Base-by-base conservation (phyloP, 2,113 vertebrate species). In the Girardinichthys multiradiatus region DNA sequence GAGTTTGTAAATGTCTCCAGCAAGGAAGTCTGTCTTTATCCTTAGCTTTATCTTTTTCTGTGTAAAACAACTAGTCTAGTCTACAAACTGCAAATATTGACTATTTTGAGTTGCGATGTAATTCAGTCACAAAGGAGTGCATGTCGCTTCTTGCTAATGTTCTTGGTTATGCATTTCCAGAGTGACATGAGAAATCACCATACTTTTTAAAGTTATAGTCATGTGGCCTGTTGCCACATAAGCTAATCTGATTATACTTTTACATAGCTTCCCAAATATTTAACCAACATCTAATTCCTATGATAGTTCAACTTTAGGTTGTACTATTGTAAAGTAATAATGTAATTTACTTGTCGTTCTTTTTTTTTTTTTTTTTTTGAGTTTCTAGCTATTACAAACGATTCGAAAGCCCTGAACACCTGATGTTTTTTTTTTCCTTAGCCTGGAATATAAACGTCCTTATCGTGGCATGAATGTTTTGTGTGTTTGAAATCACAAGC, bases 71-170 rank as follows among this genome's bases (percentile, higher is more conserved):
- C 83, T n/a, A 80, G 83, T 86, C 79, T 85, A 82, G 71, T 86
- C 85, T 89, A 88, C 83, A 84, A 87, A 87, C 90, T 86, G 75
- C 68, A 80, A 81, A 79, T 89, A 82, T 79, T 74, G 67, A 89
- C 79, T 77, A 73, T 89, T 81, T 85, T 83, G 84, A 90, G 83
- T 54, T 78, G 87, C 79, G 67, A 81, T 89, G 79, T 89, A 88
- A 87, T 90, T 83, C 68, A 80, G 13, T 86, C 73, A 74, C 84
- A 84, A 62, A 82, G 64, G 81, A 84, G 76, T 31, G 86, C 87
- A 92, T 91, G 90, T 81, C 79, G 83, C 84, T 76, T 83, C 70
- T 84, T 71, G 74, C 85, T 72, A 74, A 87, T 75, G 76, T 85
- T 72, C 64, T 85, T 75, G 68, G 72, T 80, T 85, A n/a, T 71